phyloP scores from a whole-genome alignment of 2,888 invertebrate genomes.

The Drosophila rubida region DNA sequence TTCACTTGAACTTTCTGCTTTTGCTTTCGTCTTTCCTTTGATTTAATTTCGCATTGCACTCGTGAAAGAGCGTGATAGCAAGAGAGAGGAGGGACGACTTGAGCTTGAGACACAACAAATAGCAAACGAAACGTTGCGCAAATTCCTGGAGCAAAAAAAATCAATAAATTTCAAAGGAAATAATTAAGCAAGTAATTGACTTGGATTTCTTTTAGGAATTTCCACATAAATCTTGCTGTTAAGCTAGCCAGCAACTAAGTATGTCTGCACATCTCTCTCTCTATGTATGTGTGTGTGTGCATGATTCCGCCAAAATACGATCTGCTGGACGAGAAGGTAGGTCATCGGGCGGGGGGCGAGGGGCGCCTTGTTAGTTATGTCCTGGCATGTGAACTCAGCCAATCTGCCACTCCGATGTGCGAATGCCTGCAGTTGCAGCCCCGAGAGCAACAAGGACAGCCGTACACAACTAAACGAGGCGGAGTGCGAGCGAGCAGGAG shows the following conservation, averaged over 20 bases:
- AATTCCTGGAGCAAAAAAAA: constrained; percentile 73
- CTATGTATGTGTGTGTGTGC: constrained; percentile 18
- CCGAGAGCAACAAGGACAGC: constrained; percentile 6
- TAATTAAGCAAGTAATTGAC: constrained; percentile 82
- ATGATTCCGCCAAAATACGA: constrained; percentile 53
- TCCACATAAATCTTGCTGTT: constrained; percentile 79
- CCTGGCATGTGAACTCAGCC: constrained; percentile 62
- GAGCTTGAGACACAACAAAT: constrained; percentile 61
- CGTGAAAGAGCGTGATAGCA: background rate
- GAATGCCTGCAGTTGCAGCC: constrained; percentile 65
- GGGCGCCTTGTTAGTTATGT: constrained; percentile 71
- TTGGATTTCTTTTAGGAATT: constrained; percentile 82
- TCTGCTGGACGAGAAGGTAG: constrained; percentile 42
- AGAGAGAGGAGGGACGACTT: constrained; percentile 18
- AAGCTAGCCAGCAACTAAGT: constrained; percentile 63
- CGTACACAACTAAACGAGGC: too few relatives aligned
- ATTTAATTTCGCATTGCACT: constrained; percentile 54
- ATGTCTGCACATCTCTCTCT: constrained; percentile 5
- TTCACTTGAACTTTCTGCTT: constrained; percentile 11
- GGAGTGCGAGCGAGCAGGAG: background rate
- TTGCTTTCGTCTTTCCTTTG: constrained; percentile 46
- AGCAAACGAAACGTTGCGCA: constrained; percentile 56
- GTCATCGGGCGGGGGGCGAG: constrained; percentile 25
- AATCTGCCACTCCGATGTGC: constrained; percentile 58
- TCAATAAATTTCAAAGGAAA: constrained; percentile 80